These are phyloP conservation scores for Pao palembangensis DNA, from an alignment of 2,113 vertebrate species.

Conservation along the genomic window DNA sequence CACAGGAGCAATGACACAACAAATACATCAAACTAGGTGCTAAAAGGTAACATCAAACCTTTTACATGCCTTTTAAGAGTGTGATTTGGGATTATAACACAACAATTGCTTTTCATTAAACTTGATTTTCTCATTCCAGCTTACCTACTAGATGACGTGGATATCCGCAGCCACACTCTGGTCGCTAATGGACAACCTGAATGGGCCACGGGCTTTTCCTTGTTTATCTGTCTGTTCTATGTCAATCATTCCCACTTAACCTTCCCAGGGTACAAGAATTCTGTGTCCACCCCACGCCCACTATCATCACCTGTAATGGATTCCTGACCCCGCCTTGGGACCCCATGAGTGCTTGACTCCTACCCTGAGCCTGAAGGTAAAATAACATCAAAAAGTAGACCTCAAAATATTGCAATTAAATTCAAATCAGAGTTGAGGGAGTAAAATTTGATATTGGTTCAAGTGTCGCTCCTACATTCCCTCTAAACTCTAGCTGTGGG, in stretches of 20 bases:
- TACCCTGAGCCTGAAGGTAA: slow-evolving; percentile 74
- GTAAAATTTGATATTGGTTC: not conserved
- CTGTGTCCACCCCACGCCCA: slow-evolving; percentile 76
- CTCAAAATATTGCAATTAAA: not conserved
- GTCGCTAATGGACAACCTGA: slow-evolving; percentile 92
- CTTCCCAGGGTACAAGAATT: slow-evolving; percentile 80
- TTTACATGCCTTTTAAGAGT: not conserved
- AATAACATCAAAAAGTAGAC: not conserved
- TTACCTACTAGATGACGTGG: slow-evolving; percentile 73
- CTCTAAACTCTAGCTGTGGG: too few relatives aligned
- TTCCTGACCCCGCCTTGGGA: slow-evolving; percentile 81
- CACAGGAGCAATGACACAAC: slow-evolving; percentile 79
- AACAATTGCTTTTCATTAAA: not conserved
- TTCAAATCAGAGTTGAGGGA: not conserved
- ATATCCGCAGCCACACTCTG: slow-evolving; percentile 90
- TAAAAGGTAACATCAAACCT: slow-evolving; percentile 81
- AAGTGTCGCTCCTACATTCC: not conserved
- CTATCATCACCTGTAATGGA: slow-evolving; percentile 84
- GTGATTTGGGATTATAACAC: not conserved
- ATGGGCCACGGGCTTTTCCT: slow-evolving; percentile 86
- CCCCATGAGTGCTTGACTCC: slow-evolving; percentile 79
- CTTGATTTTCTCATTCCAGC: slow-evolving; percentile 62
- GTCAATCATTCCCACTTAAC: slow-evolving; percentile 81
- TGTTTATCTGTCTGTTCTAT: slow-evolving; percentile 84
- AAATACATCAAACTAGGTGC: slow-evolving; percentile 85